Evolutionary conservation across 1,140 invertebrate species (phyloP), one percentile per base, ranked within the genome.

Genomic region (Berghia stephanieae): DNA sequence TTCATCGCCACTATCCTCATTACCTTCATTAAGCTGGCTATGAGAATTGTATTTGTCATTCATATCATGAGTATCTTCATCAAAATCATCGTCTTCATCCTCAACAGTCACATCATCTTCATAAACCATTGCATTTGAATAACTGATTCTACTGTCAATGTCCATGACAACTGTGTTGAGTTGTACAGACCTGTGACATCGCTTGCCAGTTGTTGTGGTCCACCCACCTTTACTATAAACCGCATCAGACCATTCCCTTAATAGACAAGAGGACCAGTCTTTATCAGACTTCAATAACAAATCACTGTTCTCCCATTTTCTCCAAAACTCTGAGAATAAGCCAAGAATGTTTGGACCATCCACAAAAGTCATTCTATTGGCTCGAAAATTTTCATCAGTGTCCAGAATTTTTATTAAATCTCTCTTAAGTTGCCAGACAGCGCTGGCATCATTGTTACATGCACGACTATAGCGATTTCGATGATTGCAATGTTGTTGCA

Each of bases 371-470:
- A 1, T 13, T 60, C 38, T 27, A 63, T 36, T 38, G 21, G n/a
- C 43, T 66, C 18, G 16, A n/a, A 5, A 44, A 38, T 52, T 21
- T 36, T 10, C 40, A 49, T 76, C n/a, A 67, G 38, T n/a, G 38
- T 34, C 18, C 1, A 21, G 27, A 0, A 68, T 60, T 46, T 27
- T 60, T 34, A 67, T 67, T 13, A 76, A 8, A 16, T 67, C 52
- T 21, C 44, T 34, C 34, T 76, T 67, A 8, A 66, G 36, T 18
- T 66, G 57, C 27, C 68, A 67, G 13, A n/a, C 38, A 38, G 42
- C 74, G 27, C 68, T 76, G 13, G 21, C 38, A 38, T 66, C 74
- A 40, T 40, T 31, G 27, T 76, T 66, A 34, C 74, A 76, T 43
- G 67, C 74, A 6, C 18, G n/a, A 49, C 74, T 76, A 44, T 67